Conservation (phyloP, 2,113 vertebrate genomes). For the Holacanthus passer region DNA sequence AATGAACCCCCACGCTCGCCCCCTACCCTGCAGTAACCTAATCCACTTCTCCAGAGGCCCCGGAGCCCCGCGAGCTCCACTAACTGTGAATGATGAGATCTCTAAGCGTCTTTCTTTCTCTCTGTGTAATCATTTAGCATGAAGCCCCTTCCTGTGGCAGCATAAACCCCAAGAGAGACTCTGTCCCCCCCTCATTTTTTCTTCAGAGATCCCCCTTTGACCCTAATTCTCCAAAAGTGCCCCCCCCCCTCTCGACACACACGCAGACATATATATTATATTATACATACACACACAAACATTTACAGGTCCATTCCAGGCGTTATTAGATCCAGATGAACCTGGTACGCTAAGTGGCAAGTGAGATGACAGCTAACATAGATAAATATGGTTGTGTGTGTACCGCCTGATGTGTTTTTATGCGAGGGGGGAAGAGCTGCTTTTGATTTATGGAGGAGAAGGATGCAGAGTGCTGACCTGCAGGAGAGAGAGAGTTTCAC, state of each 20-base stretch:
- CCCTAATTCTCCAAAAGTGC: constrained; percentile 45
- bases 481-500: constrained; percentile 24
- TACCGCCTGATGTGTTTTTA: constrained; percentile 35
- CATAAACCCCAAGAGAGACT: constrained; percentile 41
- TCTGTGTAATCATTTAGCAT: constrained; percentile 58
- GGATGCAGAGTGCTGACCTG: constrained; percentile 39
- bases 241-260: not conserved
- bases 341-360: constrained; percentile 47
- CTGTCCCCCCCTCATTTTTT: constrained; percentile 30
- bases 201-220: constrained; percentile 50
- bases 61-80: constrained; percentile 24
- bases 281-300: not conserved
- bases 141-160: constrained; percentile 47
- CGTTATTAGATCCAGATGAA: constrained; percentile 72
- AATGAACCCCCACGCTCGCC: constrained; percentile 35
- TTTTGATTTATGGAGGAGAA: constrained; percentile 51
- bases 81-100: constrained; percentile 69
- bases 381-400: constrained; percentile 52
- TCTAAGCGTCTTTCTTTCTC: constrained; percentile 42
- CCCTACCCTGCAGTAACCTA: constrained; percentile 52
- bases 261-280: not conserved
- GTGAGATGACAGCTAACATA: constrained; percentile 53
- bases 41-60: constrained; percentile 61
- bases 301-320: constrained; percentile 27
- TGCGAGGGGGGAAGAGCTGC: not conserved